Percentiles rank a stretch among this genome's conserved stretches.
Evolutionary conservation across 1,140 invertebrate species (phyloP).

Genomic region (Oscheius sp.): DNA sequence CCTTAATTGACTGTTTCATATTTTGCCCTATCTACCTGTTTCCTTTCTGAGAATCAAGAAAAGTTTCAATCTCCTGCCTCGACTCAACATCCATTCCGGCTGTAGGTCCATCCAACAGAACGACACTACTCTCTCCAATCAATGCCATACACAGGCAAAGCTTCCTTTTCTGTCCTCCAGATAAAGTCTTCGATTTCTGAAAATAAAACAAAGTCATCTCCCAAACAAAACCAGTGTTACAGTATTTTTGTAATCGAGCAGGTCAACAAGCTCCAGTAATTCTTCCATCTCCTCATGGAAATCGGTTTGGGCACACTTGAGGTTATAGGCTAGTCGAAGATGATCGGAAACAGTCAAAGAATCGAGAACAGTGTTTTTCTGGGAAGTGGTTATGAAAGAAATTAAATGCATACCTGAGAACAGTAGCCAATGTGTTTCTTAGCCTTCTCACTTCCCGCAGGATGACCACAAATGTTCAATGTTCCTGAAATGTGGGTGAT

Average conservation of each 20-base stretch:
- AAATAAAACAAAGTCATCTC: too few species aligned
- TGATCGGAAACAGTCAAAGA: constrained; percentile 36
- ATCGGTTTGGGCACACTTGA: constrained; percentile 13
- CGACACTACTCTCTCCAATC: constrained; percentile 64
- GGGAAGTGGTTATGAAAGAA: too few species aligned
- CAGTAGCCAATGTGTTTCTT: constrained; percentile 41
- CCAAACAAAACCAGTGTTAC: constrained; percentile 3
- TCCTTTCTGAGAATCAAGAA: constrained; percentile 41
- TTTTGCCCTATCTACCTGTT: too few species aligned
- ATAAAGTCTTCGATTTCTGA: constrained; percentile 61
- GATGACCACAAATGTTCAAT: too few species aligned
- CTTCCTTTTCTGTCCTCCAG: constrained; percentile 80
- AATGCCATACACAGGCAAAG: constrained; percentile 70
- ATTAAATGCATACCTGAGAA: too few species aligned
- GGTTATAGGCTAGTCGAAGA: constrained; percentile 26
- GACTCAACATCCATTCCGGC: constrained; percentile 69
- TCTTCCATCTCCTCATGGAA: constrained; percentile 19
- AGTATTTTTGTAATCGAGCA: constrained; percentile 20
- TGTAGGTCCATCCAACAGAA: constrained; percentile 87
- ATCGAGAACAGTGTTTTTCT: constrained; percentile 35
- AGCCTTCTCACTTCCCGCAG: too few species aligned
- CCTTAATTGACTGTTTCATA: too few species aligned
- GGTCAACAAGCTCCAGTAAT: constrained; percentile 13
- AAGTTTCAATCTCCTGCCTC: constrained; percentile 64
- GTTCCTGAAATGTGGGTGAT: too few species aligned